Conservation (phyloP, 2,888 invertebrate genomes). For the Pandemis cinnamomeana region DNA sequence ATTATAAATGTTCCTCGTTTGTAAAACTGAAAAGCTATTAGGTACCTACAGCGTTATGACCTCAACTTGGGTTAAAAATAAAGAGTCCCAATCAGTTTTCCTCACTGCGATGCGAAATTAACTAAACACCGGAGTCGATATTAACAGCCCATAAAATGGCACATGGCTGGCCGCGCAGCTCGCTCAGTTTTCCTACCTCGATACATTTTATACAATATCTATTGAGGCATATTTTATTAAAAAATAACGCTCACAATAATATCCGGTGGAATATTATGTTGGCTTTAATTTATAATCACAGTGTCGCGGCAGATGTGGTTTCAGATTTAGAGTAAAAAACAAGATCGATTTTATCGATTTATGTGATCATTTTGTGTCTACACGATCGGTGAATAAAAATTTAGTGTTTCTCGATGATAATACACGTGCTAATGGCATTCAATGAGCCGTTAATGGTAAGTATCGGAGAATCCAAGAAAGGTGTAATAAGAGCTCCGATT, state of each 20-base stretch:
- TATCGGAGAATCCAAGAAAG: constrained; percentile 56
- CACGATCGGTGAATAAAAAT: constrained; percentile 28
- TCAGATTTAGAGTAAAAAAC: constrained; percentile 61
- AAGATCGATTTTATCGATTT: constrained; percentile 44
- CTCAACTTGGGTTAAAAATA: constrained; percentile 69
- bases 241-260: constrained; percentile 70
- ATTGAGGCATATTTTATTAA: constrained; percentile 56
- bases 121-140: constrained; percentile 71
- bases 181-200: constrained; percentile 54
- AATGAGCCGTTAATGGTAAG: constrained; percentile 50
- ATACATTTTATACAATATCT: constrained; percentile 46
- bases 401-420: constrained; percentile 32
- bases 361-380: constrained; percentile 44
- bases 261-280: constrained; percentile 71
- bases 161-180: constrained; percentile 56
- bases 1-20: constrained; percentile 14
- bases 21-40: constrained; percentile 45
- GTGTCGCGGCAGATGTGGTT: constrained; percentile 71
- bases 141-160: constrained; percentile 76
- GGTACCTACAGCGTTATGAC: constrained; percentile 54
- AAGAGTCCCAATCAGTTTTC: constrained; percentile 58
- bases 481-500: constrained; percentile 62
- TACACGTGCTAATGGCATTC: constrained; percentile 20
- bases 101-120: constrained; percentile 55
- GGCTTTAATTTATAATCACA: constrained; percentile 66